Base-by-base conservation (phyloP, 2,888 invertebrate genomes). In the Seladonia tumulorum region DNA sequence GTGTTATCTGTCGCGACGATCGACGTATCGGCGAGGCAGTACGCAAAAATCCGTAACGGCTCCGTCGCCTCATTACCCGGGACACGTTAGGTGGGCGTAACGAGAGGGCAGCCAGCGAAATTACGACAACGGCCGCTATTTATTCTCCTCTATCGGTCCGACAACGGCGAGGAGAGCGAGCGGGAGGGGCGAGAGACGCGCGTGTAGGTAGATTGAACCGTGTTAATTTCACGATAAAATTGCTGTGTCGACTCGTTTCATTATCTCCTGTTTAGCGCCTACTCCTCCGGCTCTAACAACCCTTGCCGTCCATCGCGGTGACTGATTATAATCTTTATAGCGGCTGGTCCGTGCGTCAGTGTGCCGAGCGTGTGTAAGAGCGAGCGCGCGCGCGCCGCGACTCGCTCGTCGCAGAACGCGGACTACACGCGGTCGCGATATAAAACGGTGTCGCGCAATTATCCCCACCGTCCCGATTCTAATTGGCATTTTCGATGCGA, bases 261-360 rank as follows among this genome's bases (percentile, higher is more conserved):
- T 89, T 89, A 89, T 89, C 89, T 89, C 74, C 84, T 86, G 87
- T 87, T 89, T 89, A 88, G 78, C 89, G 87, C 89, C 89, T 73
- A 74, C 87, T 88, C 82, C 76, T 68, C 74, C 79, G 82, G 74
- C 79, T 66, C 75, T 82, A 83, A 89, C 85, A 85, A 76, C 83
- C 83, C 89, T 83, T 74, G 74, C 53, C 74, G 87, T 86, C 89
- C 84, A 80, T 85, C 81, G 80, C 66, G 81, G 75, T 86, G 85
- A 86, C 81, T 47, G 86, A 86, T 86, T 85, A 60, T 76, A 68
- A 86, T 86, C 86, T 86, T 86, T 85, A 86, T 81, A 78, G 80
- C 71, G 66, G 57, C 49, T 45, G 68, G 66, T 66, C 66, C 63
- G 63, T n/a, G 63, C 63, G 63, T 66, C 39, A 12, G 68, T 70